phyloP scores from a whole-genome alignment of 2,797 vertebrate species.

The Zenarchopterus dispar region DNA sequence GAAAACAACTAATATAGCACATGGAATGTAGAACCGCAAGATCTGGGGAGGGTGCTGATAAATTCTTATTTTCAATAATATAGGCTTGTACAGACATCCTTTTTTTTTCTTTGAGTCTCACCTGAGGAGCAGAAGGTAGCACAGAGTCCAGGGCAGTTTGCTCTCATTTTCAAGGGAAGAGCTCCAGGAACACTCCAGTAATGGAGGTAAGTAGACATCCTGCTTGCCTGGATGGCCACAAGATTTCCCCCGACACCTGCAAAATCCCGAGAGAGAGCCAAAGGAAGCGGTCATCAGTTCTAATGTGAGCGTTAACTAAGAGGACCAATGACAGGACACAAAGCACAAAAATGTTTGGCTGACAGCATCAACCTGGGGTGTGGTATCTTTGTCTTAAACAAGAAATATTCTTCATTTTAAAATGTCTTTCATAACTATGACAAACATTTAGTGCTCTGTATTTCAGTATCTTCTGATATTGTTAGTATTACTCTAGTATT shows the following conservation, averaged over 20 bases:
- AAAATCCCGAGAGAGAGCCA: not conserved
- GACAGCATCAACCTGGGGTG: no score
- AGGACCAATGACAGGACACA: not conserved
- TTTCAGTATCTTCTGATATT: no score
- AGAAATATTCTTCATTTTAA: no score
- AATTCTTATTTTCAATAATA: no score
- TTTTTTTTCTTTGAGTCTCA: conserved; percentile 43
- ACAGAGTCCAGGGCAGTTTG: conserved; percentile 82
- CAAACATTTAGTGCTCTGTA: no score
- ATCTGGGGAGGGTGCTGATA: no score
- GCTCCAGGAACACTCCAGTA: conserved; percentile 86
- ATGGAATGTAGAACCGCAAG: no score
- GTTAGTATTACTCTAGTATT: no score
- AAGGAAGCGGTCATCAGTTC: not conserved
- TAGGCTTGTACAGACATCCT: not conserved
- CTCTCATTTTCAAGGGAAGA: conserved; percentile 82
- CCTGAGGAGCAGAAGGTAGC: conserved; percentile 87
- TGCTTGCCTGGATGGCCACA: conserved; percentile 90
- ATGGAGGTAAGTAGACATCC: conserved; percentile 91
- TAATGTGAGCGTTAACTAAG: not conserved
- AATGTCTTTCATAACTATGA: no score
- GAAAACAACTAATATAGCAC: no score
- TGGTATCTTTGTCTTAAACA: no score
- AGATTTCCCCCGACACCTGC: conserved; percentile 91
- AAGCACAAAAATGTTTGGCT: not conserved